phyloP scores from a whole-genome alignment of 2,113 vertebrate genomes.

The Athene noctua region DNA sequence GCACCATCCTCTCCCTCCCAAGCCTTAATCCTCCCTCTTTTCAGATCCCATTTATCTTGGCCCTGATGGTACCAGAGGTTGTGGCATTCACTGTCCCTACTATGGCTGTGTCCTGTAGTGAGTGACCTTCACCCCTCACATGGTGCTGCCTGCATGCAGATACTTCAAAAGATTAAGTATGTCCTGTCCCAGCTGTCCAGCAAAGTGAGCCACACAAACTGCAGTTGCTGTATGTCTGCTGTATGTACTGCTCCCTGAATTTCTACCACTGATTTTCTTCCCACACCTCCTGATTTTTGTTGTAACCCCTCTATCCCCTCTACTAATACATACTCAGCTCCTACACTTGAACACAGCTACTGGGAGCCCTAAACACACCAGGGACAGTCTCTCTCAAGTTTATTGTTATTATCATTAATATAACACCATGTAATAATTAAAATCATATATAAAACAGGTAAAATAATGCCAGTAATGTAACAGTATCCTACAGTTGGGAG shows the following conservation, averaged over 20 bases:
- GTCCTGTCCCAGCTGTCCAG: background rate
- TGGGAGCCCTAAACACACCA: background rate
- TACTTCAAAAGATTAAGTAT: conserved; percentile 23
- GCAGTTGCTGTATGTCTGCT: conserved; percentile 12
- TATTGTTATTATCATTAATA: background rate
- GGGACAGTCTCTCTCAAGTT: background rate
- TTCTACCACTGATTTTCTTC: background rate
- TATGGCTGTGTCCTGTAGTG: conserved; percentile 19
- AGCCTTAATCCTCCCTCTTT: background rate
- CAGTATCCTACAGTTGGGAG: background rate
- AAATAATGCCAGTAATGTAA: background rate
- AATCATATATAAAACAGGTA: background rate
- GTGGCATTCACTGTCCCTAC: conserved; percentile 25
- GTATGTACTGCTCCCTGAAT: background rate
- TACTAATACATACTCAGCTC: background rate
- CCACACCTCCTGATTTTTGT: background rate
- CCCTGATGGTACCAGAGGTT: background rate
- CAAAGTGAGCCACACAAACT: conserved; percentile 18
- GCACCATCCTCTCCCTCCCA: background rate
- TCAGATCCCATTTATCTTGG: background rate
- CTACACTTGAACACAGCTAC: background rate
- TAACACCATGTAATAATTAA: background rate
- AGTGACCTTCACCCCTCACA: conserved; percentile 36
- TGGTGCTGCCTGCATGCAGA: background rate
- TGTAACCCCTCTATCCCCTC: background rate